phyloP scores from a whole-genome alignment of 2,113 vertebrate genomes.

The Merops nubicus region DNA sequence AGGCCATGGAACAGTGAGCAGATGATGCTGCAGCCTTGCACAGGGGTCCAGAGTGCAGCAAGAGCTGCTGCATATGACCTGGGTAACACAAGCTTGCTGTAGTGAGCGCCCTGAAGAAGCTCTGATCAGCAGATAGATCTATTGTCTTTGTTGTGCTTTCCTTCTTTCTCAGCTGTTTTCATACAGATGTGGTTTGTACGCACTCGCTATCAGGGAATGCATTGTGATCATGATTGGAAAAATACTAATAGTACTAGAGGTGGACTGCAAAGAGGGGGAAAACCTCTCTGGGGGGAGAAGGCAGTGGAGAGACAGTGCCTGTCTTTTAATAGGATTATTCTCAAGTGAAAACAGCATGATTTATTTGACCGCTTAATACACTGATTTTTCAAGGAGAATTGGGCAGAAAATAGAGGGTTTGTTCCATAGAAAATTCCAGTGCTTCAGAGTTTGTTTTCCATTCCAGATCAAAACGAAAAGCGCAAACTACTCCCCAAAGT shows the following conservation, averaged over 20 bases:
- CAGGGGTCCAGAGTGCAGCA: rapidly evolving
- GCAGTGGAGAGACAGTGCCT: background rate
- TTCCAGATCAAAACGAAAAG: background rate
- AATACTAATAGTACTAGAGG: background rate
- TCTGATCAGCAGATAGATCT: background rate
- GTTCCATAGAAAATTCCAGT: background rate
- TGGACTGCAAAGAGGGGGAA: background rate
- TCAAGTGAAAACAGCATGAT: background rate
- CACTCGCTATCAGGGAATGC: background rate
- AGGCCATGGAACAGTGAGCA: rapidly evolving
- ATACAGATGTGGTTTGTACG: rapidly evolving
- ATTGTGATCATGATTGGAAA: rapidly evolving
- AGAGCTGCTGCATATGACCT: rapidly evolving
- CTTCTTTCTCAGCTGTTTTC: background rate
- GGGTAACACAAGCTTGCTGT: rapidly evolving
- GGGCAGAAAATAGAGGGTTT: background rate
- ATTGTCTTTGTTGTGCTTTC: rapidly evolving
- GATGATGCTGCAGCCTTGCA: rapidly evolving
- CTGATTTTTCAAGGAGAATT: background rate
- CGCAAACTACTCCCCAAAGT: background rate
- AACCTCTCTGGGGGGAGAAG: background rate
- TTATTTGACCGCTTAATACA: background rate
- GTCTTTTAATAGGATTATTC: rapidly evolving
- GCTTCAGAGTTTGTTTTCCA: background rate
- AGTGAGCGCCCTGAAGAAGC: background rate